These are phyloP conservation scores for Drepana arcuata DNA, from an alignment of 1,140 invertebrate species.

Conservation along the genomic window DNA sequence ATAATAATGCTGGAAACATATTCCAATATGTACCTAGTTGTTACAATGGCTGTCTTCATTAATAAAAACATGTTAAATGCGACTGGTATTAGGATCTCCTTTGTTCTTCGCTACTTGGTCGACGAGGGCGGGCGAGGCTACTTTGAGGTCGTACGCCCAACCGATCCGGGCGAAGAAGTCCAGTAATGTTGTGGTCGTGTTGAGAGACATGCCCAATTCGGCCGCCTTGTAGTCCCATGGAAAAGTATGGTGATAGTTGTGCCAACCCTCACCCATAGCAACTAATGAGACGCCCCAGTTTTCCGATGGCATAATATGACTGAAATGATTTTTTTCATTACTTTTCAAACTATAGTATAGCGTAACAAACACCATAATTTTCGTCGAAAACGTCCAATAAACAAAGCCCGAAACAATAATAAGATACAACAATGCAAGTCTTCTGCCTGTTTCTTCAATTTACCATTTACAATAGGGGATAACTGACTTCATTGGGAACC, in stretches of 20 bases:
- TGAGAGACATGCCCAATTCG: slow-evolving; percentile 74
- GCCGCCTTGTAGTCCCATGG: slow-evolving; percentile 88
- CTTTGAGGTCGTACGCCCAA: slow-evolving; percentile 85
- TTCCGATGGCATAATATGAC: slow-evolving; percentile 77
- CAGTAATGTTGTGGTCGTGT: slow-evolving; percentile 77
- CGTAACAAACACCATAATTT: too few relatives aligned
- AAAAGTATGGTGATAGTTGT: slow-evolving; percentile 95
- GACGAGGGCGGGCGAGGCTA: slow-evolving; percentile 74
- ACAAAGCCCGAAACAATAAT: too few relatives aligned
- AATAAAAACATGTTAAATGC: too few relatives aligned
- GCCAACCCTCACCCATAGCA: slow-evolving; percentile 81
- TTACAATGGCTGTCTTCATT: too few relatives aligned
- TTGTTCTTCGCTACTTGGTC: slow-evolving; percentile 59
- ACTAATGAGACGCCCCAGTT: slow-evolving; percentile 75
- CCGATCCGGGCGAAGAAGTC: slow-evolving; percentile 80
- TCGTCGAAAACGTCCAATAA: too few relatives aligned
- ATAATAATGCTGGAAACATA: too few relatives aligned
- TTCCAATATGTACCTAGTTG: too few relatives aligned
- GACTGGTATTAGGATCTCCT: slow-evolving; percentile 19
- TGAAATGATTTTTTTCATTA: slow-evolving; percentile 45
- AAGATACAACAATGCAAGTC: too few relatives aligned
- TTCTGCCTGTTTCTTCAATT: too few relatives aligned
- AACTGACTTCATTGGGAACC: too few relatives aligned
- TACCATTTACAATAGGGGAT: too few relatives aligned
- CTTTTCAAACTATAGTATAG: too few relatives aligned